These are phyloP conservation scores for Coregonus sp. DNA, from an alignment of 2,797 vertebrate species.

Conservation along the genomic window DNA sequence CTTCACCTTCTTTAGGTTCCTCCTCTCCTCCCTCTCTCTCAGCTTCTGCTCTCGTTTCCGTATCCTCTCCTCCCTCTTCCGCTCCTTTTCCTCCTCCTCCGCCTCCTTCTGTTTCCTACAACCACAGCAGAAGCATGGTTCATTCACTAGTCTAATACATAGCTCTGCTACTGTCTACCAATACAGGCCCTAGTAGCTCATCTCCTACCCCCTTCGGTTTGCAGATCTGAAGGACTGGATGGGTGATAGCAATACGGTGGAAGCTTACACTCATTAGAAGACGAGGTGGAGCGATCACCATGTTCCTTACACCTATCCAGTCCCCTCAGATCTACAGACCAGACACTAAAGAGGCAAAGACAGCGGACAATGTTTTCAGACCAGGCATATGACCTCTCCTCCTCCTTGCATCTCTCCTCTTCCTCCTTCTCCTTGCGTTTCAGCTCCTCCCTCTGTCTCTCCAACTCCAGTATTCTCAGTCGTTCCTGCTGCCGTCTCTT, in stretches of 20 bases:
- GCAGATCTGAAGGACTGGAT: too few relatives aligned
- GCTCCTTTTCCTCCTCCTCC: conserved; percentile 86
- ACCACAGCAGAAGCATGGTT: neutral
- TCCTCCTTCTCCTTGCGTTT: conserved; percentile 89
- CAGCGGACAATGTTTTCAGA: neutral
- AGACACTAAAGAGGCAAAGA: too few relatives aligned
- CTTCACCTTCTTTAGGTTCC: conserved; percentile 82
- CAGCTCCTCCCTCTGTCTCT: conserved; percentile 88
- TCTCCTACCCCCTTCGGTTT: too few relatives aligned
- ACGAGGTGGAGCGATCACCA: too few relatives aligned
- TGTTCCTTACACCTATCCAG: too few relatives aligned
- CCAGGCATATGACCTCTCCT: conserved; percentile 72
- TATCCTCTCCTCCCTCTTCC: conserved; percentile 83
- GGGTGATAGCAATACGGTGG: too few relatives aligned
- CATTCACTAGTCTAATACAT: neutral
- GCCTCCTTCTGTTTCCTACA: conserved; percentile 86
- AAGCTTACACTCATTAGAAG: too few relatives aligned
- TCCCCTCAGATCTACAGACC: too few relatives aligned
- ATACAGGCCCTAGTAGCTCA: neutral
- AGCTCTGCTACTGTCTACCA: neutral
- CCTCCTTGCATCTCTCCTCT: conserved; percentile 85
- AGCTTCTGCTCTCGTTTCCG: conserved; percentile 86
- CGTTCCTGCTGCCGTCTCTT: conserved; percentile 86
- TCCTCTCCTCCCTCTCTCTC: conserved; percentile 81
- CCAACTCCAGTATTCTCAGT: conserved; percentile 89